Conservation (phyloP, 2,888 invertebrate genomes). For the Macaria liturata region DNA sequence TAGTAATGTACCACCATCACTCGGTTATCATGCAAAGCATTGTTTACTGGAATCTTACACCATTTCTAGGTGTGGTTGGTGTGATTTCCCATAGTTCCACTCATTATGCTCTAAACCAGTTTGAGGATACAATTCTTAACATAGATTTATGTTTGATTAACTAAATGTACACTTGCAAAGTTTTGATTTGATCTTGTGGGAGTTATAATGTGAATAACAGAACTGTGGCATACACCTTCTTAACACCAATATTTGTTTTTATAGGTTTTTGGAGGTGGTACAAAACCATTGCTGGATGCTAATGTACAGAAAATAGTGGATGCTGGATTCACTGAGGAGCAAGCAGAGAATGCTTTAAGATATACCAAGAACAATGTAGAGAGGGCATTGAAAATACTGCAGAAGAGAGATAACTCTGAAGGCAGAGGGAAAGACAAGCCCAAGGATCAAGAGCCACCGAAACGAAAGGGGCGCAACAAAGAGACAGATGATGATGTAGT, state of each 20-base stretch:
- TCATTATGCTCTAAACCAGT: too few species aligned
- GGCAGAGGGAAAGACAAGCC: conserved; percentile 71
- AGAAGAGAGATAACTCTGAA: conserved; percentile 80
- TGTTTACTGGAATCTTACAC: too few species aligned
- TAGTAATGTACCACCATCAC: too few species aligned
- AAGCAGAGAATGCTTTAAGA: conserved; percentile 89
- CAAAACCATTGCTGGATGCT: conserved; percentile 87
- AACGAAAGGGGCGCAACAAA: conserved; percentile 77
- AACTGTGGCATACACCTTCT: too few species aligned
- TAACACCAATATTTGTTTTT: conserved; percentile 20
- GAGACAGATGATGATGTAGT: conserved; percentile 82
- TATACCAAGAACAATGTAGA: conserved; percentile 89
- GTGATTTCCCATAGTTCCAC: too few species aligned
- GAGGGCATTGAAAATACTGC: conserved; percentile 86
- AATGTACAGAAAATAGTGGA: conserved; percentile 91
- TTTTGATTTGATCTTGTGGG: too few species aligned
- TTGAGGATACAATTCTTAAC: too few species aligned
- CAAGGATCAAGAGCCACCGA: conserved; percentile 68
- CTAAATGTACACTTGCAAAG: too few species aligned
- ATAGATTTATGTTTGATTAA: too few species aligned
- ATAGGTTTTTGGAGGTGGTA: conserved; percentile 85
- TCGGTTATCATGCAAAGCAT: too few species aligned
- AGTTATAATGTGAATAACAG: too few species aligned
- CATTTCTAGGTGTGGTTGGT: too few species aligned
- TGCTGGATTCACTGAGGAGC: conserved; percentile 90